These are phyloP conservation scores for Drosophila limbata DNA, from an alignment of 2,888 invertebrate species.

Conservation along the genomic window DNA sequence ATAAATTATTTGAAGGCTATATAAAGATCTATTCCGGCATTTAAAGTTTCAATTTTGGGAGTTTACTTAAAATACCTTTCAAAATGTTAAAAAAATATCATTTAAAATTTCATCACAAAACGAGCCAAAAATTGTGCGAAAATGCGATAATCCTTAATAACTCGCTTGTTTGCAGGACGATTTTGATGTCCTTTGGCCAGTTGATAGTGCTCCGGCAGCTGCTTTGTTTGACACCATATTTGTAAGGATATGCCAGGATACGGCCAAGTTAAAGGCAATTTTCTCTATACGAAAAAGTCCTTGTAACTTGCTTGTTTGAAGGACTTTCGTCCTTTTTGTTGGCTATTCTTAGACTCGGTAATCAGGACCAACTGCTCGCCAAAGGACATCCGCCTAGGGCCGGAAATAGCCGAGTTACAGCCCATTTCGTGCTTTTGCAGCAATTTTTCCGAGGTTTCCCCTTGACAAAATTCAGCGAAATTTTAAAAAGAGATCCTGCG, in stretches of 20 bases:
- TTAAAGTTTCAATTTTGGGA: too few species aligned
- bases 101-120: neutral
- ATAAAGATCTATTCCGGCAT: too few species aligned
- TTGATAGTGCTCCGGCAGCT: neutral
- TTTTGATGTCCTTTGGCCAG: conserved; percentile 1
- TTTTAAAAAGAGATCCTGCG: neutral
- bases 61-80: too few species aligned
- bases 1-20: too few species aligned
- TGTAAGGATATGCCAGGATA: conserved; percentile 6
- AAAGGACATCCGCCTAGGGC: conserved; percentile 12
- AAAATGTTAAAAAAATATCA: neutral
- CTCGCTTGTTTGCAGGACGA: conserved; percentile 2
- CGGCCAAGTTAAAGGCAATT: neutral
- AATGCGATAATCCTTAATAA: conserved; percentile 4
- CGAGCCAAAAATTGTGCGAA: neutral
- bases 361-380: neutral
- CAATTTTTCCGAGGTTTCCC: neutral
- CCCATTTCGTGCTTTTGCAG: neutral
- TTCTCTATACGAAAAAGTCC: conserved; percentile 9
- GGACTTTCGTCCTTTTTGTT: conserved; percentile 8
- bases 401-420: conserved; percentile 8
- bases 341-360: neutral
- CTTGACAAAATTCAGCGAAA: neutral
- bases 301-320: neutral
- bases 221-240: neutral